Base-by-base conservation (phyloP, 2,113 vertebrate genomes). In the Ceyx margarethae region DNA sequence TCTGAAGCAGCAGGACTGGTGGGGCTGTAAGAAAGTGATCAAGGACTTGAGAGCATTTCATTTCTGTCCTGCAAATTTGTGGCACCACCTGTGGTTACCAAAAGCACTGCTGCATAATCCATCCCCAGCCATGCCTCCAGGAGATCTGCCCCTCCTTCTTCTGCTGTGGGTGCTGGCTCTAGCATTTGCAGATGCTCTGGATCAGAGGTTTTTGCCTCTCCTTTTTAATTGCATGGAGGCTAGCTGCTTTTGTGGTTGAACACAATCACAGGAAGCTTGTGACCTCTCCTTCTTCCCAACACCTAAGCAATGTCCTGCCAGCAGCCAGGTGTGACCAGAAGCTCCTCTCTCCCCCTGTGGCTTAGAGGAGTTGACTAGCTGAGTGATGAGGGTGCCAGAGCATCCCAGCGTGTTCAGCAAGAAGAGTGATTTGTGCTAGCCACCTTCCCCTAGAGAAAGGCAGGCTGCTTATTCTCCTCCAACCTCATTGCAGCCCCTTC, bases 131-230 rank as follows among this genome's bases (percentile, higher is more conserved):
- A 3, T 37, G 56, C 64, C 46, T 65, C 50, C 0, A 1, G 68
- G 29, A 80, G 25, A 33, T 33, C 69, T 67, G 69, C 48, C 89
- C 53, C 84, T 81, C 61, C 43, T 86, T 60, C 71, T 22, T 50
- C 51, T 45, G 68, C 51, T 1, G 2, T 15, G 17, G 58, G 13
- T 3, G 0, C 56, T 66, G 73, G 68, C 5, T 1, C 79, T 46
- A 71, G 72, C 65, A 33, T 83, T 46, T 87, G 60, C 72, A 95
- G 88, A 33, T 91, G 89, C 61, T 90, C 31, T 28, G 65, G 73
- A 54, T 80, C 83, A 40, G 56, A 60, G 37, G 28, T 15, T 51
- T 86, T 80, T 56, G 48, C 37, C 31, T 84, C 43, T 90, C 43
- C 37, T 54, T 62, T 77, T 79, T 66, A 90, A 80, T 77, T 87